phyloP scores from a whole-genome alignment of 2,113 vertebrate species.

The Octodon degus region DNA sequence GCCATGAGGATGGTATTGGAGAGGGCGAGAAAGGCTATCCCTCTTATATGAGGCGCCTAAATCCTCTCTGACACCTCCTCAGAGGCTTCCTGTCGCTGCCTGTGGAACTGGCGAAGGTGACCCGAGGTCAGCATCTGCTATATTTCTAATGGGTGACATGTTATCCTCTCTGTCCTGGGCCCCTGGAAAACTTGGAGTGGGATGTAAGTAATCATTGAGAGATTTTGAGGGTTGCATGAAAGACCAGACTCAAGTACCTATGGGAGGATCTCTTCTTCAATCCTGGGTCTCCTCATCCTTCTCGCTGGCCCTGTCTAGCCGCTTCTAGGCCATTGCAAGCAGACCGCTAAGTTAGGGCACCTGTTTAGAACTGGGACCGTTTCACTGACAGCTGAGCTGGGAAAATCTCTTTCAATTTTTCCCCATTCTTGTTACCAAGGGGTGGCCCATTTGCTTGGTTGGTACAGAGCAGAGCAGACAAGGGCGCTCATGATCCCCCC shows the following conservation, averaged over 20 bases:
- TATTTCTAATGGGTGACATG: background rate
- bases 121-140: background rate
- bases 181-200: slow-evolving; percentile 5
- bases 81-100: background rate
- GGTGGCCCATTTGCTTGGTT: background rate
- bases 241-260: background rate
- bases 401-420: background rate
- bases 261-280: background rate
- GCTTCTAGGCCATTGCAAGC: background rate
- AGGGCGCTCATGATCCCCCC: background rate
- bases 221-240: background rate
- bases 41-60: background rate
- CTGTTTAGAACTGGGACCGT: background rate
- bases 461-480: background rate
- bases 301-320: background rate
- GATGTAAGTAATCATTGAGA: background rate
- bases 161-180: background rate
- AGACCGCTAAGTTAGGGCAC: background rate
- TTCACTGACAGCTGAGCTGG: slow-evolving; percentile 7
- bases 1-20: slow-evolving; percentile 67
- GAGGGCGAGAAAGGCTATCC: background rate
- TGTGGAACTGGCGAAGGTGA: slow-evolving; percentile 45
- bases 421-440: background rate
- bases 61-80: background rate
- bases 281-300: background rate